Evolutionary conservation across 2,113 vertebrate species (phyloP).

Genomic region (Mustelus asterias): DNA sequence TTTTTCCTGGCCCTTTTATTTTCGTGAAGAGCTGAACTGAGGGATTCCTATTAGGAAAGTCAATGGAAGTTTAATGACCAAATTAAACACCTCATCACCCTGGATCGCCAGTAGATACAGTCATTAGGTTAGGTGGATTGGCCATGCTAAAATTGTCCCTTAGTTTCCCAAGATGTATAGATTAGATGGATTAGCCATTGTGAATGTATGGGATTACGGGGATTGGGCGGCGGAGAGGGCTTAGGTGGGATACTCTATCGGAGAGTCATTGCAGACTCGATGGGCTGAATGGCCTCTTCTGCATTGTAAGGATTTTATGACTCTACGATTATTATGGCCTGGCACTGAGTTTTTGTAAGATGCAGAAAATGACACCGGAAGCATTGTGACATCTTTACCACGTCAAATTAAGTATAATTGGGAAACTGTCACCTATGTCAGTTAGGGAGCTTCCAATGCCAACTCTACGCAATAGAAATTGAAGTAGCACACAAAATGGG

Average conservation of each 20-base stretch:
- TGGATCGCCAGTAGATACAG: neutral
- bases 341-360: neutral
- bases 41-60: neutral
- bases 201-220: too few relatives aligned
- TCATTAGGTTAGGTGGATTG: too few relatives aligned
- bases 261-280: too few relatives aligned
- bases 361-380: neutral
- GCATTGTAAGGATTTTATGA: too few relatives aligned
- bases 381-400: neutral
- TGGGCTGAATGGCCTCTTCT: too few relatives aligned
- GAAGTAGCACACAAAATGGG: neutral
- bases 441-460: neutral
- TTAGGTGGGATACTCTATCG: too few relatives aligned
- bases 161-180: too few relatives aligned
- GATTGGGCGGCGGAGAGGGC: too few relatives aligned
- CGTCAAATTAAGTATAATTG: neutral
- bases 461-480: neutral
- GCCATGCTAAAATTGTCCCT: too few relatives aligned
- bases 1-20: neutral
- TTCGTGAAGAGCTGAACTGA: neutral
- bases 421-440: neutral
- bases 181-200: too few relatives aligned
- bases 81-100: neutral
- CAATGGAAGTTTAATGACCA: neutral
- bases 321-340: neutral